Evolutionary conservation across 2,888 invertebrate species (phyloP), one percentile per base, ranked within the genome.

Genomic region (Camponotus fellah): DNA sequence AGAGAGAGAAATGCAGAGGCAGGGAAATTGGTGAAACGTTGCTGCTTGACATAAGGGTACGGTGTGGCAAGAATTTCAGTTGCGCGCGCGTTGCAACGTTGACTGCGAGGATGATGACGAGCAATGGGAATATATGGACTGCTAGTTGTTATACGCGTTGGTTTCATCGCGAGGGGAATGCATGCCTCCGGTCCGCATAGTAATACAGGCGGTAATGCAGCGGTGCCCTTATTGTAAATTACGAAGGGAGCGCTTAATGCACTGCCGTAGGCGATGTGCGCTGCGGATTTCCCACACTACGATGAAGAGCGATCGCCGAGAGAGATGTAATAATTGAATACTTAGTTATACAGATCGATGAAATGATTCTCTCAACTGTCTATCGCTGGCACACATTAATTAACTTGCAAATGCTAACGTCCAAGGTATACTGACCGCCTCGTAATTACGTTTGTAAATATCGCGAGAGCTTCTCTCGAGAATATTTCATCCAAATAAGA

Each of bases 221-320:
- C 68, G n/a, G 21, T 80, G 72, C 72, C 79, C 79, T 71, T 80
- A 60, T 80, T 80, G 79, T 80, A 80, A 71, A 80, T 80, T 80
- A 72, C 72, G 72, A 72, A 58, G 71, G 72, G 79, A 60, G 60
- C 17, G 79, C 72, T 80, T 60, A 80, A 60, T 72, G 79, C 79
- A 37, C 17, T 46, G 72, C 79, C 72, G 79, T 80, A 72, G 71
- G 79, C 79, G 17, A 26, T 60, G 46, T 80, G 26, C 79, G 26
- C 21, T 72, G 69, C 26, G 72, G 72, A 72, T 80, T 72, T 80
- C 79, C 79, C 72, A 60, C 58, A 58, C 65, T 65, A 56, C 43
- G 79, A 72, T 21, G 72, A 46, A 58, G 34, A 46, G 72, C 79
- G 79, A 72, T 72, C 72, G 34, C 17, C 12, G 40, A n/a, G 69